Conservation (phyloP, 2,888 invertebrate species). For the Cerceris rybyensis region DNA sequence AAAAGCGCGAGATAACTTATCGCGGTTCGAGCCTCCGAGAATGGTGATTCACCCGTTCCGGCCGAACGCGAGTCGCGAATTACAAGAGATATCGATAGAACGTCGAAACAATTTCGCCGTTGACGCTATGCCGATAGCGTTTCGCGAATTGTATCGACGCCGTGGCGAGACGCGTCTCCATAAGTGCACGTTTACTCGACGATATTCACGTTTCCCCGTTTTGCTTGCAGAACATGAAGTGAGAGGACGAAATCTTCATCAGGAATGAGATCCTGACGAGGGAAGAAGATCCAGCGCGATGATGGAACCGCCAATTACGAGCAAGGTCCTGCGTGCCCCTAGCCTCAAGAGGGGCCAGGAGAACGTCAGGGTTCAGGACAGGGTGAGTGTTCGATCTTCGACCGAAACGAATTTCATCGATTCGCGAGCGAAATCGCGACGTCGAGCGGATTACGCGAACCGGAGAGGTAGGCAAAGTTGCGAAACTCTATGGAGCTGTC, state of each 20-base stretch:
- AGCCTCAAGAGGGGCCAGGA: conserved; percentile 90
- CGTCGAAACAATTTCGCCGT: too few relatives aligned
- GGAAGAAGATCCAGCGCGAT: conserved; percentile 50
- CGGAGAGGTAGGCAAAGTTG: too few relatives aligned
- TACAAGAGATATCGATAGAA: too few relatives aligned
- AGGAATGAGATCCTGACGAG: conserved; percentile 75
- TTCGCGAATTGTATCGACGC: too few relatives aligned
- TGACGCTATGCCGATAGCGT: too few relatives aligned
- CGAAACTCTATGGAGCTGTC: too few relatives aligned
- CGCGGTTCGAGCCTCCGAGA: neutral
- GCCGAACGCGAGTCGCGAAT: neutral
- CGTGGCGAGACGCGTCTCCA: too few relatives aligned
- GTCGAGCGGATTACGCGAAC: too few relatives aligned
- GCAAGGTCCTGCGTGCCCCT: conserved; percentile 89
- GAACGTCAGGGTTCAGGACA: conserved; percentile 89
- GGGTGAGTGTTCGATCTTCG: conserved; percentile 85
- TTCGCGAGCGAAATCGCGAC: neutral
- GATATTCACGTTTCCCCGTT: too few relatives aligned
- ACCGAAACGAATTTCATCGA: neutral
- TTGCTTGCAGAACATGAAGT: conserved; percentile 66
- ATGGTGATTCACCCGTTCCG: conserved; percentile 3
- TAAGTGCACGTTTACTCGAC: too few relatives aligned
- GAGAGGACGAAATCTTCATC: conserved; percentile 41
- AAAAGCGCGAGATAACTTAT: conserved; percentile 8
- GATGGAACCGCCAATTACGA: conserved; percentile 82